Evolutionary conservation across 2,888 invertebrate species (phyloP).

Genomic region (Leptinotarsa peninsularis): DNA sequence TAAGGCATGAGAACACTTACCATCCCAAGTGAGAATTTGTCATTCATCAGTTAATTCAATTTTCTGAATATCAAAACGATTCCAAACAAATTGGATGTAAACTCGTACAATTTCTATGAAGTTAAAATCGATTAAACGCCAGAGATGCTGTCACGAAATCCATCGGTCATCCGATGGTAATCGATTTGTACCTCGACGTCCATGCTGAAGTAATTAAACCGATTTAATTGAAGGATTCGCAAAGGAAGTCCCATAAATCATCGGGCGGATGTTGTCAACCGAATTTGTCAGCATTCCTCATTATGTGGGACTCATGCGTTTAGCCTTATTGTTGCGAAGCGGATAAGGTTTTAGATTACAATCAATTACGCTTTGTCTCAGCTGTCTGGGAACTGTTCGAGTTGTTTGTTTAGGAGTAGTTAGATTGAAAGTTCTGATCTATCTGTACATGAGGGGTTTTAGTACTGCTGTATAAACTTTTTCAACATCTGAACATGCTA

Average conservation of each 20-base stretch:
- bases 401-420: not conserved
- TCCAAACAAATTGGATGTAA: no score
- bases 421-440: not conserved
- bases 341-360: constrained; percentile 5
- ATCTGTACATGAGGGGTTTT: not conserved
- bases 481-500: no score
- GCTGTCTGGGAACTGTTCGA: not conserved
- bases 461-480: no score
- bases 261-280: constrained; percentile 8
- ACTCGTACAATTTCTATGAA: not conserved
- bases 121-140: not conserved
- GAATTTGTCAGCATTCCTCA: constrained; percentile 11
- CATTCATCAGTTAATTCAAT: no score
- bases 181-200: not conserved
- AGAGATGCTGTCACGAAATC: not conserved
- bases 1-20: no score
- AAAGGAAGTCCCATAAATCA: constrained; percentile 8
- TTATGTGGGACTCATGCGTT: constrained; percentile 1
- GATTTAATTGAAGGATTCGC: constrained; percentile 7
- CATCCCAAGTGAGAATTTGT: no score
- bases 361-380: constrained; percentile 6
- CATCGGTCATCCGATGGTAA: not conserved
- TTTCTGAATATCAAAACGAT: no score
- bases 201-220: not conserved
- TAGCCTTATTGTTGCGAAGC: not conserved